Evolutionary conservation across 2,797 vertebrate genomes (phyloP).

Genomic region (Australoheros facetus): DNA sequence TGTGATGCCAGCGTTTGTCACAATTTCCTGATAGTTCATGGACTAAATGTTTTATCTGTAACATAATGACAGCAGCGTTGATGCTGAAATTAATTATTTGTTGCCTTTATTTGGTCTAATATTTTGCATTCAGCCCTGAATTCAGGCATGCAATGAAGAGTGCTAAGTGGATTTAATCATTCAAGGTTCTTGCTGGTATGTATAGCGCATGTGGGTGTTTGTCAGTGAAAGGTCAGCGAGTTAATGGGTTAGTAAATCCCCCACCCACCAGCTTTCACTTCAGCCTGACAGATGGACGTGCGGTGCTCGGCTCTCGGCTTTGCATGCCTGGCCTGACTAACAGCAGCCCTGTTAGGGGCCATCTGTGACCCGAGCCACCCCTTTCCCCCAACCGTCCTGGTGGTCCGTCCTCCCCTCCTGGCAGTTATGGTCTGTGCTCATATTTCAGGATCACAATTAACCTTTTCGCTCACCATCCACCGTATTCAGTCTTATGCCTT

Average conservation of each 20-base stretch:
- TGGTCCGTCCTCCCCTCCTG: conserved; percentile 8
- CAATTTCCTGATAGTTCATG: neutral
- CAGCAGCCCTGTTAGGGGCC: conserved; percentile 40
- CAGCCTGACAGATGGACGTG: conserved; percentile 70
- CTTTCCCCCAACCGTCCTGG: neutral
- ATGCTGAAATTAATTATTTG: neutral
- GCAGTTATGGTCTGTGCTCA: conserved; percentile 38
- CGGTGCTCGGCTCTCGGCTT: conserved; percentile 40
- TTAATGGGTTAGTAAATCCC: conserved; percentile 71
- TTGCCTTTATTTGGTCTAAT: neutral
- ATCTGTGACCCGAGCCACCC: conserved; percentile 61
- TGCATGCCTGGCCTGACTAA: conserved; percentile 15
- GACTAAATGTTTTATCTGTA: conserved; percentile 2
- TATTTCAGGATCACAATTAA: conserved; percentile 54
- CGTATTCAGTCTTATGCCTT: neutral
- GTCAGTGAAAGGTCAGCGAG: conserved; percentile 51
- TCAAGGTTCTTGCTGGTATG: neutral
- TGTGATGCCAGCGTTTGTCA: neutral
- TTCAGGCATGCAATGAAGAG: neutral
- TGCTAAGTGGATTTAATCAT: conserved; percentile 1
- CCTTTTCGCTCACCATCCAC: conserved; percentile 22
- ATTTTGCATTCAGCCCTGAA: neutral
- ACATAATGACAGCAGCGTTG: neutral
- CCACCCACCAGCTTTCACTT: conserved; percentile 64
- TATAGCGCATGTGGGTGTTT: conserved; percentile 24